Percentiles rank a stretch among this genome's conserved stretches.
phyloP scores from a whole-genome alignment of 2,797 vertebrate species.

The Margarornis squamiger region DNA sequence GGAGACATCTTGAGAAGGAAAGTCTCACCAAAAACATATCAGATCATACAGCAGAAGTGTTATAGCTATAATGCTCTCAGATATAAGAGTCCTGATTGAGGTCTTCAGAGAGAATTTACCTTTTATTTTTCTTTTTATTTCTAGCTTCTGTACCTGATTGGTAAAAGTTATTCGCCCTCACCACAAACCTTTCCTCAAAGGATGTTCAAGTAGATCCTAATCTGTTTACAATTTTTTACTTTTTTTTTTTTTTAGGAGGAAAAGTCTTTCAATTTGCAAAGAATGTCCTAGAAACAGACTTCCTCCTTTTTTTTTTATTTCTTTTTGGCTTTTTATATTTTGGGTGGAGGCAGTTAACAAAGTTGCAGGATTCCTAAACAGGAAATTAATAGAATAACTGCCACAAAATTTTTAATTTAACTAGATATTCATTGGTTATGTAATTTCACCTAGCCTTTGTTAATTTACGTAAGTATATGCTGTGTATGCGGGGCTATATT shows the following conservation, averaged over 20 bases:
- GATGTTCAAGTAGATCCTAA: neutral
- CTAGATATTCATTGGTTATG: neutral
- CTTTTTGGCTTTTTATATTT: neutral
- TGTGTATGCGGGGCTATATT: neutral
- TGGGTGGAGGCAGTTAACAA: neutral
- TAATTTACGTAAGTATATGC: neutral
- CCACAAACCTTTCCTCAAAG: neutral
- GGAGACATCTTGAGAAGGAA: neutral
- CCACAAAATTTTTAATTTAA: neutral
- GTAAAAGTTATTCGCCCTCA: neutral
- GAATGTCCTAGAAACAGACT: neutral
- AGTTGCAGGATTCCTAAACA: neutral
- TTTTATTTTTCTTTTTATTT: rapidly evolving
- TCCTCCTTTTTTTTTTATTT: neutral
- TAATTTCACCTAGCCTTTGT: neutral
- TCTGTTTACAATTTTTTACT: neutral
- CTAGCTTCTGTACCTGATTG: neutral
- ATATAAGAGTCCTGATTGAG: neutral
- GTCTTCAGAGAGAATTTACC: neutral
- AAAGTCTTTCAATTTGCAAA: neutral
- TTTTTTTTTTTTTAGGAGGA: neutral
- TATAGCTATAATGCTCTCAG: neutral
- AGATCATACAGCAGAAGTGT: rapidly evolving
- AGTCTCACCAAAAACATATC: neutral
- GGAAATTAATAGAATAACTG: neutral